phyloP scores from a whole-genome alignment of 2,888 invertebrate genomes.

The Xestia ashworthii region DNA sequence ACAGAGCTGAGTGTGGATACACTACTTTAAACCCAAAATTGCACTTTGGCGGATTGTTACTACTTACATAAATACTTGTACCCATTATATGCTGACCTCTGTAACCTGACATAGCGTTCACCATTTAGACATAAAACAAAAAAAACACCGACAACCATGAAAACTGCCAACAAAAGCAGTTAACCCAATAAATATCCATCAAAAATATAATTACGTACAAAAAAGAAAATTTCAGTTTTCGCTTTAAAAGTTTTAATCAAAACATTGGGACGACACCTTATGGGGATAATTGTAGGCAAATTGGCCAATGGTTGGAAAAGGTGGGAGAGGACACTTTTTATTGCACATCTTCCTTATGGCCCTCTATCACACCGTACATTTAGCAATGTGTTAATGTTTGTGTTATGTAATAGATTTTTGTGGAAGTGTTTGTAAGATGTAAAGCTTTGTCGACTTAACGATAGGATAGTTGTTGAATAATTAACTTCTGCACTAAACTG shows the following conservation, averaged over 20 bases:
- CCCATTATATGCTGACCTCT: not conserved
- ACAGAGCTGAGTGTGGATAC: too few species aligned
- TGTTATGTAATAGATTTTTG: conserved; percentile 9
- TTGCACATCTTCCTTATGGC: conserved; percentile 57
- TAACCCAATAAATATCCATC: conserved; percentile 64
- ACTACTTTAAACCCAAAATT: too few species aligned
- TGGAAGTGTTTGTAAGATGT: not conserved
- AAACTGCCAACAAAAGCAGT: conserved; percentile 46
- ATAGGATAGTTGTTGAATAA: not conserved
- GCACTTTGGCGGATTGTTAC: not conserved
- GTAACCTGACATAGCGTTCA: not conserved
- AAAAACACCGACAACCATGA: conserved; percentile 40
- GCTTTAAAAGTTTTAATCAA: conserved; percentile 78
- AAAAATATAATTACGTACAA: conserved; percentile 59
- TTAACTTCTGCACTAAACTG: not conserved
- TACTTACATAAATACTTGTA: not conserved
- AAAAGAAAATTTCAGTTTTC: conserved; percentile 67
- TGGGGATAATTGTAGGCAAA: conserved; percentile 86
- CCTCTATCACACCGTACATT: conserved; percentile 72
- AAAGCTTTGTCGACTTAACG: not conserved
- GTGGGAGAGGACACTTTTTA: conserved; percentile 77
- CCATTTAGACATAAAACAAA: conserved; percentile 4
- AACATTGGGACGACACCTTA: conserved; percentile 78
- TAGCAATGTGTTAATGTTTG: conserved; percentile 22
- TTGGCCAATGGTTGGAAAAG: conserved; percentile 82